Evolutionary conservation across 2,888 invertebrate species (phyloP).

Genomic region (Clostera curtula): DNA sequence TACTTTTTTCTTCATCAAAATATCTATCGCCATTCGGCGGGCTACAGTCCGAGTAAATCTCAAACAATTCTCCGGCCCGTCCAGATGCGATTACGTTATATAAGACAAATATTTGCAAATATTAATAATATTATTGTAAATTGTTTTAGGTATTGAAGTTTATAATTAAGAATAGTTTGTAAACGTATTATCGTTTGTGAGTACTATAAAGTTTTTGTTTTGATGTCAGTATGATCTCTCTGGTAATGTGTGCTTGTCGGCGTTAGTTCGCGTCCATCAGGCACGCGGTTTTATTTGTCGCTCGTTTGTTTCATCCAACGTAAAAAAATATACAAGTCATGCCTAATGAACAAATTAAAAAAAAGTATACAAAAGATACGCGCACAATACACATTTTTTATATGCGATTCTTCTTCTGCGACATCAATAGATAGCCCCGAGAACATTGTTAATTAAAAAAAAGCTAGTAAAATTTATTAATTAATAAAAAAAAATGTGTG

Average conservation of each 20-base stretch:
- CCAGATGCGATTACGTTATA: conserved; percentile 29
- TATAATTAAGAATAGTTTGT: conserved; percentile 64
- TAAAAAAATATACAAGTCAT: too few relatives aligned
- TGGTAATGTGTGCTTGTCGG: conserved; percentile 49
- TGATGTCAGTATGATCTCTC: conserved; percentile 73
- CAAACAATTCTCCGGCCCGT: conserved; percentile 25
- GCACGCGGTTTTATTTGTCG: conserved; percentile 15
- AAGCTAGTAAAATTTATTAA: too few relatives aligned
- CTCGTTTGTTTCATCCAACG: too few relatives aligned
- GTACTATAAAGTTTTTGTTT: conserved; percentile 61
- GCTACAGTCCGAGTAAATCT: conserved; percentile 22
- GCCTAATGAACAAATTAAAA: too few relatives aligned
- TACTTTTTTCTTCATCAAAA: conserved; percentile 10
- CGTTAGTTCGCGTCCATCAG: conserved; percentile 35
- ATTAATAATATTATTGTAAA: conserved; percentile 58
- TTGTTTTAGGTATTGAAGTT: conserved; percentile 65
- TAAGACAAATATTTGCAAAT: conserved; percentile 35
- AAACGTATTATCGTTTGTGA: conserved; percentile 65
- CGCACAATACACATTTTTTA: too few relatives aligned
- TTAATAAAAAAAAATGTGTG: too few relatives aligned
- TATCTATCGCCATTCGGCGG: conserved; percentile 23
- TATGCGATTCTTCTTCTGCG: too few relatives aligned
- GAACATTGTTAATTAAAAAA: too few relatives aligned
- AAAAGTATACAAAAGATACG: too few relatives aligned
- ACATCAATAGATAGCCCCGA: too few relatives aligned